Base-by-base conservation (phyloP, 2,113 vertebrate species). In the Vireo altiloquus region DNA sequence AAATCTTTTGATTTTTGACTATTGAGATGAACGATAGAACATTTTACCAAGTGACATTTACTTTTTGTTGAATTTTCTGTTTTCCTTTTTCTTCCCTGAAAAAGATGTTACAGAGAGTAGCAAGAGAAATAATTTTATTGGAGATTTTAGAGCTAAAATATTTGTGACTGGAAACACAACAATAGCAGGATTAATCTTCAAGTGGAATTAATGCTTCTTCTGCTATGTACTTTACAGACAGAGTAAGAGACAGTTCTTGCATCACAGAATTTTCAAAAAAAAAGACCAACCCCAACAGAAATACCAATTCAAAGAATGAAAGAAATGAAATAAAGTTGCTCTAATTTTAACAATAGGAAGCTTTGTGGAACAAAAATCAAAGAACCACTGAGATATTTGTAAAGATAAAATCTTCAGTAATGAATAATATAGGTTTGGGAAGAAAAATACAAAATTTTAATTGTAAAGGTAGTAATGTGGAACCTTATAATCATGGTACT, bases 1-100 rank as follows among this genome's bases (percentile, higher is more conserved):
- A 95, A 96, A 87, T 81, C 53, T 85, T 97, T 94, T 91, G 70
- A 94, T 86, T 97, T 97, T 95, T 84, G 80, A 94, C 82, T 39
- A 84, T 11, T 49, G 68, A 83, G 80, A 96, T 91, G 87, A 77
- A 87, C 96, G 86, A 72, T 42, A 87, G 90, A 96, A 79, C 1
- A 6, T 75, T 59, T 50, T 94, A 93, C 52, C 23, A 68, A 94
- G 77, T 85, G 79, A 52, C 47, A 20, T 60, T 80, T 90, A 65
- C 7, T 80, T 65, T 92, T 50, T 80, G 14, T 35, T 42, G 6
- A 11, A 50, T 61, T 86, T 71, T 71, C 54, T 31, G 7, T 31
- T 47, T 76, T 76, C 9, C 30, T 25, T 5, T 71, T 40, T n/a
- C 22, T 42, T 46, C 28, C 13, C 13, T 33, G 35, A 54, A 78